Evolutionary conservation across 2,797 vertebrate genomes (phyloP).

Genomic region (Anisognathus igniventris): DNA sequence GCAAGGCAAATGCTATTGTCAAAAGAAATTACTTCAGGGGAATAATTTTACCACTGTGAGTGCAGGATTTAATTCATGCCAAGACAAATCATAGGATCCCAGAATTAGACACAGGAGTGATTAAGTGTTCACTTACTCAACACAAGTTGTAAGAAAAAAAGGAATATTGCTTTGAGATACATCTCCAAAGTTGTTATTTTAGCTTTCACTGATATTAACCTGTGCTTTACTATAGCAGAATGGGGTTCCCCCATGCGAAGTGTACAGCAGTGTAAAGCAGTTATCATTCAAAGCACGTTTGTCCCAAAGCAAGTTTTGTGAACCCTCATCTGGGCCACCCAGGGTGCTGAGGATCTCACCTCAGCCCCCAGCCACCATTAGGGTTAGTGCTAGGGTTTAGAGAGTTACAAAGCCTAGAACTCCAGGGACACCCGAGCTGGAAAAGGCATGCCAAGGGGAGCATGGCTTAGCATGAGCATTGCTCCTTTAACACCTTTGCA

Average conservation of each 20-base stretch:
- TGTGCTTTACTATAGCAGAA: not conserved
- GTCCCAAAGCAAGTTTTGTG: not conserved
- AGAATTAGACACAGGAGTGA: constrained; percentile 13
- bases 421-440: not conserved
- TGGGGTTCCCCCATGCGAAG: not conserved
- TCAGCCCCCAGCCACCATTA: not conserved
- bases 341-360: not conserved
- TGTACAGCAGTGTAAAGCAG: not conserved
- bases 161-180: not conserved
- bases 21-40: constrained; percentile 21
- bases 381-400: not conserved
- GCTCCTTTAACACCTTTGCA: not conserved
- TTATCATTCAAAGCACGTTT: not conserved
- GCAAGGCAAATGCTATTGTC: constrained; percentile 15
- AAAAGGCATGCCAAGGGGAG: not conserved
- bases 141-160: not conserved
- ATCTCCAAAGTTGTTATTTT: not conserved
- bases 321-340: not conserved
- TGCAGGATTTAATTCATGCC: constrained; percentile 4
- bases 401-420: not conserved
- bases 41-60: constrained; percentile 2
- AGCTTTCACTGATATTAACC: not conserved
- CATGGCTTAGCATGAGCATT: fast-evolving
- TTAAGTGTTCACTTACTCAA: constrained; percentile 13
- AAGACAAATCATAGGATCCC: constrained; percentile 11